Evolutionary conservation across 2,888 invertebrate species (phyloP), one percentile per base, ranked within the genome.

Genomic region (Protonemura montana): DNA sequence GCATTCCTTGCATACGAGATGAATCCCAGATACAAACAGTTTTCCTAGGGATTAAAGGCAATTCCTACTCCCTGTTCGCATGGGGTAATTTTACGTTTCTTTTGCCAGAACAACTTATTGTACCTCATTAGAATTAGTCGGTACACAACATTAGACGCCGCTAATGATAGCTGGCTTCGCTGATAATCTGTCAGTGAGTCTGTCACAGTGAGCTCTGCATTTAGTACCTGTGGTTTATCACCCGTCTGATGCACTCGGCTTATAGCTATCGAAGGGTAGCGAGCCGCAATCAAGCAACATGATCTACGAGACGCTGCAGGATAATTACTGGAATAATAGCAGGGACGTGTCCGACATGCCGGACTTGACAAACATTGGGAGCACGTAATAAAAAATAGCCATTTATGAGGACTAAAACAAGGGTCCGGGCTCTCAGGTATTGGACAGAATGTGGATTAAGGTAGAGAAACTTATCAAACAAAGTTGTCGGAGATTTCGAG

Each of bases 191-290:
- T 59, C 59, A 59, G 59, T 59, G 21, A 10, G n/a, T n/a, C 21
- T 59, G 59, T 59, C 59, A 59, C 6, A 21, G 21, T 21, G 21
- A 16, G 59, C 59, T 59, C 21, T 2, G 13, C 59, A 59, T 59
- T 59, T 59, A 59, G 21, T 59, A 59, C 59, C 59, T 59, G 59
- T 59, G 59, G 59, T 59, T 59, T 59, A 59, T 59, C 59, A 59
- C 59, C 21, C 7, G 59, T 21, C 59, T 59, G 21, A 13, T 21
- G 59, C 59, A 1, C 35, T 35, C 5, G 10, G 35, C 35, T 35
- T 35, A 59, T 7, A 59, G 16, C 16, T 21, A 59, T 3, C 13
- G 59, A 21, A 3, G 59, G 59, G 59, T 59, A 59, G 59, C 59
- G 59, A 10, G 59, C 13, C 21, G 59, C 59, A 59, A 59, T 59